These are phyloP conservation scores for Clamator glandarius DNA, from an alignment of 2,797 vertebrate species.

Conservation along the genomic window DNA sequence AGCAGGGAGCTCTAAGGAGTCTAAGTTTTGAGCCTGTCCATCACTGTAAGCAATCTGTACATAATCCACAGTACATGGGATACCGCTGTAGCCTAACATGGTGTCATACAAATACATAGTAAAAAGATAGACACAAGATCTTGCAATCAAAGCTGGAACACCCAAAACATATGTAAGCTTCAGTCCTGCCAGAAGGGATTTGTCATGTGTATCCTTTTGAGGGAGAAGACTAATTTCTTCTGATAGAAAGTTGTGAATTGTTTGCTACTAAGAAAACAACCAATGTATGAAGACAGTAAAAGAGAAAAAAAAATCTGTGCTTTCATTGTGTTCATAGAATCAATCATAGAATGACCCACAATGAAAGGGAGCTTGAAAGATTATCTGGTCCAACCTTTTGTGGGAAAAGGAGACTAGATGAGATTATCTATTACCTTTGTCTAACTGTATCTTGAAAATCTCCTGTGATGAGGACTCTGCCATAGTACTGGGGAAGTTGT, in stretches of 20 bases:
- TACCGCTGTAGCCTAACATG: neutral
- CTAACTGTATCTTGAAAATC: neutral
- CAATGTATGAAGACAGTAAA: neutral
- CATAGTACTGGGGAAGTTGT: accelerated
- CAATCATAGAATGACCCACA: too few relatives aligned
- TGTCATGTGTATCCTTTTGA: neutral
- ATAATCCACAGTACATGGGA: neutral
- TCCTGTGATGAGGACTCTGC: accelerated
- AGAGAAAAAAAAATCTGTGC: neutral
- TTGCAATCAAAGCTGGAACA: neutral
- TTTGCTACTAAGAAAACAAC: neutral
- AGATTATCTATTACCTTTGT: neutral
- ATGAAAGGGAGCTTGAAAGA: neutral
- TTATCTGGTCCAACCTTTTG: neutral
- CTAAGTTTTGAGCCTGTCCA: neutral
- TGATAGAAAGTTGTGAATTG: neutral
- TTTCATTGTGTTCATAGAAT: neutral
- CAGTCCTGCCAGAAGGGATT: neutral
- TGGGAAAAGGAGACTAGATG: neutral
- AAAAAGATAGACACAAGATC: neutral
- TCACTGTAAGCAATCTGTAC: neutral
- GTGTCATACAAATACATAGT: neutral
- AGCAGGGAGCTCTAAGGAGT: neutral
- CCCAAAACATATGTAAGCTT: accelerated
- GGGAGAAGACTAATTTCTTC: neutral